Base-by-base conservation (phyloP, 2,113 vertebrate genomes). In the Sapayoa aenigma region DNA sequence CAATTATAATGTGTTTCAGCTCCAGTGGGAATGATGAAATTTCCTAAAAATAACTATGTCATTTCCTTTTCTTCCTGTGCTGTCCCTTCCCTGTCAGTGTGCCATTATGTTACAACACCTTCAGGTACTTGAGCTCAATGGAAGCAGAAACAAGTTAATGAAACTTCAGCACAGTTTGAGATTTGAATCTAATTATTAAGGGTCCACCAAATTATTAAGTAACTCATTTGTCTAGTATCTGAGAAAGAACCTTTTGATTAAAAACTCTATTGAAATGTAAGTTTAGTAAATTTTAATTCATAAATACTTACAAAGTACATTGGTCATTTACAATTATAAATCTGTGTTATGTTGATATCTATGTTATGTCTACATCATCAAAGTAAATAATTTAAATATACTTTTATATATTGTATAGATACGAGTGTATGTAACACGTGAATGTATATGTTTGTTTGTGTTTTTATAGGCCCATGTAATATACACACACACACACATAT, bases 1-100 rank as follows among this genome's bases (percentile, higher is more conserved):
- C 81, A 93, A 94, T 94, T 92, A 88, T 89, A 92, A 94, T 89
- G 65, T 87, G 53, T 52, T 90, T 93, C 85, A 50, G 68, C 47
- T 88, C 76, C 85, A 92, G 60, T 41, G 58, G 83, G 92, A 95
- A 87, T 80, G n/a, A 95, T 77, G 63, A 95, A 84, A 93, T 66
- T 94, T 93, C 90, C 90, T 92, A 93, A 93, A 96, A 93, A 95
- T 93, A 93, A 94, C 93, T 3, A 92, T 89, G 49, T 85, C 69
- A 95, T 97, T 95, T 96, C 74, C 90, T 95, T 96, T 92, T 84
- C 35, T 68, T 93, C 55, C 71, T 79, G 9, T 21, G 35, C 37
- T 2, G 4, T 94, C 67, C 72, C 37, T 90, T 89, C 55, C 47
- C 72, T 85, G 87, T 85, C 89, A 90, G 53, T 35, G 30, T 87